Conservation (phyloP, 2,113 vertebrate genomes). For the Puma concolor region DNA sequence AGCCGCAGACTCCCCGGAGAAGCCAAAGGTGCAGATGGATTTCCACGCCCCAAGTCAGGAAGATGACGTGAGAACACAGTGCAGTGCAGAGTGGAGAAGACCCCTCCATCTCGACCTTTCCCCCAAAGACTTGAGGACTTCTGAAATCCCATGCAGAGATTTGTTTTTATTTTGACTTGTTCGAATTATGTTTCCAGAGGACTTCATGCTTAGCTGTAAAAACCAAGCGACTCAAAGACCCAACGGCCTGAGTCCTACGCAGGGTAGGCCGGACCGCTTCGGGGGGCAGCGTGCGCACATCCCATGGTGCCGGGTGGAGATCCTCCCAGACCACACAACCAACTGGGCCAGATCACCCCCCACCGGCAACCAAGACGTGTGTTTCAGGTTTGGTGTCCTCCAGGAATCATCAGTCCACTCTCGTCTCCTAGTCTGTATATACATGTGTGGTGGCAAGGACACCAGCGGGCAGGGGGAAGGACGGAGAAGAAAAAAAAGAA, state of each 20-base stretch:
- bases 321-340: background rate
- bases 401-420: accelerated
- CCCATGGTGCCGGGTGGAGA: too few species aligned
- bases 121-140: background rate
- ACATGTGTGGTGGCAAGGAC: background rate
- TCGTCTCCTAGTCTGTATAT: accelerated
- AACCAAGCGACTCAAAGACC: background rate
- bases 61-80: background rate
- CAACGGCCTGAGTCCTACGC: background rate
- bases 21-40: background rate
- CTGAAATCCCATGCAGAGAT: conserved; percentile 13
- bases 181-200: background rate
- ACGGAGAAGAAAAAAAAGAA: background rate
- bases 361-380: background rate
- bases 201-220: background rate
- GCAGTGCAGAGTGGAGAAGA: background rate
- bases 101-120: background rate
- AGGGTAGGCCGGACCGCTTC: background rate
- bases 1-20: background rate
- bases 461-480: background rate
- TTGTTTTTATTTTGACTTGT: background rate
- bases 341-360: background rate
- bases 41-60: background rate
- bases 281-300: accelerated
- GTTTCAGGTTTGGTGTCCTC: background rate